phyloP scores from a whole-genome alignment of 1,140 invertebrate species.

The Oryctes rhinoceros region DNA sequence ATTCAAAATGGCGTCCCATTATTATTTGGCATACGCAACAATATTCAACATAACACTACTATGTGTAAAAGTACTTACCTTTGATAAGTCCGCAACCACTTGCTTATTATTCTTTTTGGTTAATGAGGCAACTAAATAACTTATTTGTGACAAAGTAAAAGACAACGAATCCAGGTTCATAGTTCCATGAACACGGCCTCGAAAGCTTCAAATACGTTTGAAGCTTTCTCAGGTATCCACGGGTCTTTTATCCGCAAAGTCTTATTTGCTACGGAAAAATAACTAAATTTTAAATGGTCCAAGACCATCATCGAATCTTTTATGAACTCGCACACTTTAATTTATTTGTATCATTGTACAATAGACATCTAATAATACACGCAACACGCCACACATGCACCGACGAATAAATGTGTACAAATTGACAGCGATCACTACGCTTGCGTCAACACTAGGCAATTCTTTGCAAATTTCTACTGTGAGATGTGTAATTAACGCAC shows the following conservation, averaged over 20 bases:
- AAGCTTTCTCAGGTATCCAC: conserved; percentile 80
- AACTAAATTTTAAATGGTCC: conserved; percentile 70
- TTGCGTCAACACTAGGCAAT: conserved; percentile 33
- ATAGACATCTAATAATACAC: conserved; percentile 46
- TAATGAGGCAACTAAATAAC: conserved; percentile 94
- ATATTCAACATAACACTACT: conserved; percentile 34
- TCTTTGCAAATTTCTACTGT: not conserved
- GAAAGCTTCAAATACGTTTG: conserved; percentile 85
- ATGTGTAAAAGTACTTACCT: conserved; percentile 64
- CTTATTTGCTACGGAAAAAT: conserved; percentile 66
- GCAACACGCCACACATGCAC: conserved; percentile 52
- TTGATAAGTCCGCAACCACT: conserved; percentile 81
- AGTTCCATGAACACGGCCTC: conserved; percentile 90
- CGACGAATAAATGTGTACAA: conserved; percentile 12
- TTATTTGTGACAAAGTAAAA: conserved; percentile 97
- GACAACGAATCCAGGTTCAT: conserved; percentile 98
- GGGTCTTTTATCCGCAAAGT: conserved; percentile 67
- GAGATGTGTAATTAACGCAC: too few species aligned
- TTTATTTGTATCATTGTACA: conserved; percentile 53
- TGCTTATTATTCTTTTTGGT: conserved; percentile 94
- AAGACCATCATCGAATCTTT: conserved; percentile 72
- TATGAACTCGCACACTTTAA: conserved; percentile 68
- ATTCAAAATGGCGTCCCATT: conserved; percentile 36
- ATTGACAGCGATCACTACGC: conserved; percentile 23
- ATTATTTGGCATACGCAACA: conserved; percentile 26